Base-by-base conservation (phyloP, 2,888 invertebrate species). In the Andrena hattorfiana region DNA sequence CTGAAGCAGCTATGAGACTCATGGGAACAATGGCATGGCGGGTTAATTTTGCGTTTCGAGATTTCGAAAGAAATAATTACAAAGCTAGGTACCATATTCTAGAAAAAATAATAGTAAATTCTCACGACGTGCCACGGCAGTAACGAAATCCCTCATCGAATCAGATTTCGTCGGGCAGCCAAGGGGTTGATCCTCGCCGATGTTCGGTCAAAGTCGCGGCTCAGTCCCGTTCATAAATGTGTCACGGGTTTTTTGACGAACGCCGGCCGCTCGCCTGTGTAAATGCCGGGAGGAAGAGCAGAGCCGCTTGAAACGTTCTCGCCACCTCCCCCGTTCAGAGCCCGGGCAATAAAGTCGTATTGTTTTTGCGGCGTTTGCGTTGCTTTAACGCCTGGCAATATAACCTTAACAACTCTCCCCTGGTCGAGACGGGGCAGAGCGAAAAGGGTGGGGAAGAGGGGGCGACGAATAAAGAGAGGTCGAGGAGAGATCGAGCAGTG, bases 361-460 rank as follows among this genome's bases (percentile, higher is more conserved):
- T 93, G 93, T 93, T 93, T 93, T 93, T 91, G 91, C 87, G 90
- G 89, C 90, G 89, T 88, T 90, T 83, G 88, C 85, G 85, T 88
- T 89, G 90, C 87, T 93, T 92, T 92, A 91, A 93, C 90, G 86
- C 89, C 88, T 87, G 89, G 93, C 91, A 92, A 90, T 93, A 93
- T 93, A 93, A 93, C 89, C 91, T 93, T 93, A 92, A 93, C 91
- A 91, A 89, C 92, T 90, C 85, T 81, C 49, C 76, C 68, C 51
- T 35, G 54, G 64, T 26, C 60, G 74, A 63, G 68, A 63, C 68
- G 28, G 30, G 23, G 62, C 51, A 59, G 60, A 81, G 35, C 63
- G 26, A 54, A 32, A 28, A 68, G 32, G 35, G 72, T 28, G 28
- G 75, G 78, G 63, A 77, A 64, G 80, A 48, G 60, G 64, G 63